Base-by-base conservation (phyloP, 2,797 vertebrate genomes). In the Salmo trutta region DNA sequence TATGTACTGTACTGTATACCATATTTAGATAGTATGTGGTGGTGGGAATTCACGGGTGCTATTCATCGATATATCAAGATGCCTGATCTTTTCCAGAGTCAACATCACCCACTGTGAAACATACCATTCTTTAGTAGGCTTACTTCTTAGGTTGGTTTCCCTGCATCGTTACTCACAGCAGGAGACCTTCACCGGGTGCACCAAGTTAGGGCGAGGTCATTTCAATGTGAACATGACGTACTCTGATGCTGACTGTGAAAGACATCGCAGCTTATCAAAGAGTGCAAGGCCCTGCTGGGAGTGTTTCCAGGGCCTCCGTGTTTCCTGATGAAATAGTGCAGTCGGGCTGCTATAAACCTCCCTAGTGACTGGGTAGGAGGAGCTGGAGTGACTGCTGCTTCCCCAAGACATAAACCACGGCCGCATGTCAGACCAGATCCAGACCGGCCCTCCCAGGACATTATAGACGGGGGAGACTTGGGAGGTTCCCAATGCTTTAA, bases 331-430 rank as follows among this genome's bases (percentile, higher is more conserved):
- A 36, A 36, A 70, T 36, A 31, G 33, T 24, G 16, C 19, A 21
- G 36, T 4, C n/a, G 17, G 27, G 15, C 2, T 6, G 47, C 47
- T 15, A 47, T 7, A 41, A 17, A 5, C 47, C 19, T 76, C 67
- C 5, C 33, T 24, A 70, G n/a, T 3, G 10, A 33, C 47, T 31
- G 47, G 47, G 36, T 41, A 52, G 29, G 17, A 52, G 21, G 27
- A 52, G n/a, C 29, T 10, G 24, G 19, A 53, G 71, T 24, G 52
- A 24, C 71, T 27, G 12, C 21, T 54, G 51, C 53, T 59, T 71
- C 47, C 67, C 21, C 67, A 16, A 5, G n/a, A 64, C 68, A 77
- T 19, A 77, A 59, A 62, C 8, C 76, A 24, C n/a, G 2, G 33
- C 31, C 70, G 41, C 21, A 29, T 56, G 52, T 21, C 51, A 5